phyloP scores from a whole-genome alignment of 2,888 invertebrate species.

The Mayetiola destructor region DNA sequence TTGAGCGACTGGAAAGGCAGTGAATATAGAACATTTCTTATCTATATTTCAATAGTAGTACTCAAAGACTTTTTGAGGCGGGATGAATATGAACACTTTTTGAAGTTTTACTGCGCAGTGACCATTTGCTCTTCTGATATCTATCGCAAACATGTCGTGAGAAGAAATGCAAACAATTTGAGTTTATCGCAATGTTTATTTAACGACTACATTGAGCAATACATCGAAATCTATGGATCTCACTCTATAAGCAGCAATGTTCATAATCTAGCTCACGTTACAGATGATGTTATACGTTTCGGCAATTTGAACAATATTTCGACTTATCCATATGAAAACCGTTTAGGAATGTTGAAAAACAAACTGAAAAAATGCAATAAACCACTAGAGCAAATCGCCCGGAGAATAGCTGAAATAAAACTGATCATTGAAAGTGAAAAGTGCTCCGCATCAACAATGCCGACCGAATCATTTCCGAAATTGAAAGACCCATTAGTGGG shows the following conservation, averaged over 20 bases:
- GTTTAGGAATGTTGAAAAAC: slow-evolving; percentile 15
- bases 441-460: background rate
- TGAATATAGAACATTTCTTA: slow-evolving; percentile 13
- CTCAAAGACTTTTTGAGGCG: background rate
- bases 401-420: slow-evolving; percentile 15
- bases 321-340: slow-evolving; percentile 17
- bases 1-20: slow-evolving; percentile 14
- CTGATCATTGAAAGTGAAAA: background rate
- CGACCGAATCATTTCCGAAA: background rate
- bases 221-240: slow-evolving; percentile 16
- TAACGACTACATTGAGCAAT: slow-evolving; percentile 17
- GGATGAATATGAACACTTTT: slow-evolving; percentile 9
- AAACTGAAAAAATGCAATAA: slow-evolving; percentile 16
- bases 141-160: background rate
- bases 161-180: background rate
- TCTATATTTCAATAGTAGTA: slow-evolving; percentile 12
- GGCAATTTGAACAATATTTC: slow-evolving; percentile 15
- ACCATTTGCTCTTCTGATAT: background rate
- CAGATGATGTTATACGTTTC: slow-evolving; percentile 18
- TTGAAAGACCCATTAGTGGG: background rate
- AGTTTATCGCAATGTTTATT: slow-evolving; percentile 15
- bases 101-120: slow-evolving; percentile 2
- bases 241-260: slow-evolving; percentile 18
- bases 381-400: slow-evolving; percentile 17
- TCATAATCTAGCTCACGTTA: slow-evolving; percentile 18